Evolutionary conservation across 2,797 vertebrate genomes (phyloP).

Genomic region (Chelonia mydas): DNA sequence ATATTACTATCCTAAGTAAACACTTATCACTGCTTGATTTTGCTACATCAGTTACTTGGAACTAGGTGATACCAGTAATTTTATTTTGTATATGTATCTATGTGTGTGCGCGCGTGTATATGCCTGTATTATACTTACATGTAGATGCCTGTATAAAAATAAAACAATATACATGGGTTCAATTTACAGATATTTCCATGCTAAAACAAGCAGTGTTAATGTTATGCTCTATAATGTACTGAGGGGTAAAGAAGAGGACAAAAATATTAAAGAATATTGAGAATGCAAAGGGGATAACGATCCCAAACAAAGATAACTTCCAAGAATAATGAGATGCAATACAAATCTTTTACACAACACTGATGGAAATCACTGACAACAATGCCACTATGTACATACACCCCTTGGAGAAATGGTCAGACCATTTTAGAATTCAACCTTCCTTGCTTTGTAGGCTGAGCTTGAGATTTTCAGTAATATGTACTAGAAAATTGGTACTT

Average conservation of each 20-base stretch:
- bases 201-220: conserved; percentile 37
- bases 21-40: conserved; percentile 75
- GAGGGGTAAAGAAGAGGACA: conserved; percentile 17
- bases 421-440: conserved; percentile 58
- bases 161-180: conserved; percentile 40
- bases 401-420: conserved; percentile 58
- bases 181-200: conserved; percentile 43
- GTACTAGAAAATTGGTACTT: conserved; percentile 42
- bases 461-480: conserved; percentile 52
- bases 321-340: conserved; percentile 69
- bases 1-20: conserved; percentile 74
- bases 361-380: conserved; percentile 70
- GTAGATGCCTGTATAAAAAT: background rate
- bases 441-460: conserved; percentile 46
- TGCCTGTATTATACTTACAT: background rate
- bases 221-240: background rate
- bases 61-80: conserved; percentile 60
- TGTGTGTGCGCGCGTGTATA: conserved; percentile 7
- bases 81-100: conserved; percentile 13
- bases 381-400: conserved; percentile 52
- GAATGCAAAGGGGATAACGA: conserved; percentile 38
- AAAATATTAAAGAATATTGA: conserved; percentile 33
- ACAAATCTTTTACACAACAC: conserved; percentile 60
- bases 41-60: conserved; percentile 56
- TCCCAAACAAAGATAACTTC: conserved; percentile 67